Percentiles rank a stretch among this genome's conserved stretches.
Conservation (phyloP, 2,888 invertebrate species). For the Eupithecia subumbrata region DNA sequence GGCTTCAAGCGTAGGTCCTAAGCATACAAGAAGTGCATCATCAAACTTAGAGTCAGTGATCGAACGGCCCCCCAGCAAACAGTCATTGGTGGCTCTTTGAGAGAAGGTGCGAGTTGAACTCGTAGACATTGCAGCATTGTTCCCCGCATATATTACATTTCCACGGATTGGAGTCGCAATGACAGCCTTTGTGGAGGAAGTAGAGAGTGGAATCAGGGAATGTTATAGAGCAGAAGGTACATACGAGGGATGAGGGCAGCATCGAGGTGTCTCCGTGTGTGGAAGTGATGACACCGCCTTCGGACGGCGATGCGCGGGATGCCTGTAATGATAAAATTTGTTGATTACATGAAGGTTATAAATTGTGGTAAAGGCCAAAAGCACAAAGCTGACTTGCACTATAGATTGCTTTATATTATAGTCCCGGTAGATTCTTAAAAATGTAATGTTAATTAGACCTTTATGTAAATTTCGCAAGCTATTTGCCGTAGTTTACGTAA, state of each 20-base stretch:
- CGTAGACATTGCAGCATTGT: slow-evolving; percentile 96
- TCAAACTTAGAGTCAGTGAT: slow-evolving; percentile 65
- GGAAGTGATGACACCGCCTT: slow-evolving; percentile 88
- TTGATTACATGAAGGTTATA: slow-evolving; percentile 19
- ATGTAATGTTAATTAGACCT: background rate
- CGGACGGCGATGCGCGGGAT: slow-evolving; percentile 77
- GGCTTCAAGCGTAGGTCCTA: background rate
- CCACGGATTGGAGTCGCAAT: slow-evolving; percentile 98
- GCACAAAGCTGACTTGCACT: slow-evolving; percentile 15
- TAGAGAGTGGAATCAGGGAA: slow-evolving; percentile 98
- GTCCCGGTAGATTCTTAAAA: background rate
- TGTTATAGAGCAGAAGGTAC: slow-evolving; percentile 95
- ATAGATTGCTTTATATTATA: background rate
- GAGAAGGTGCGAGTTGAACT: slow-evolving; percentile 97
- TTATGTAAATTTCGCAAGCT: background rate
- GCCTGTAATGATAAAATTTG: slow-evolving; percentile 56
- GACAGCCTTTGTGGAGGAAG: slow-evolving; percentile 98
- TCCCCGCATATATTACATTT: slow-evolving; percentile 99
- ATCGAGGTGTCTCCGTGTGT: slow-evolving; percentile 86
- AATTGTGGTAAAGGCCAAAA: slow-evolving; percentile 14
- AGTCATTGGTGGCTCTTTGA: slow-evolving; percentile 95
- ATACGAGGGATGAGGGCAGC: slow-evolving; percentile 87
- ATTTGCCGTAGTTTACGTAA: background rate
- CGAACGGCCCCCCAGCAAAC: slow-evolving; percentile 81
- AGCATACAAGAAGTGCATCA: slow-evolving; percentile 65